Evolutionary conservation across 2,113 vertebrate species (phyloP).

Genomic region (Lophotis ruficrista): DNA sequence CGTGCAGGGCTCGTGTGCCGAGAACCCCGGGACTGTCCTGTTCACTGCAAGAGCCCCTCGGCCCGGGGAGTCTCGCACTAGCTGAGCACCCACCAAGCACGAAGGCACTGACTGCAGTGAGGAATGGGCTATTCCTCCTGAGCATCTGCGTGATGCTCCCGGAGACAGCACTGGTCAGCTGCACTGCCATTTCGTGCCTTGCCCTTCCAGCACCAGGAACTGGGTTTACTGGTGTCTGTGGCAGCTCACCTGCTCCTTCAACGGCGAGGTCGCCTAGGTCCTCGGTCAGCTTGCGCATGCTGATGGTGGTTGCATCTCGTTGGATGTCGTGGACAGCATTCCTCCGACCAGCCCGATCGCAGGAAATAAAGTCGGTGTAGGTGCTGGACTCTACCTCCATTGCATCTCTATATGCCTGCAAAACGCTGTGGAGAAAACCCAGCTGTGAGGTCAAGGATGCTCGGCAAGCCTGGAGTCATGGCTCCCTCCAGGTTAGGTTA

Average conservation of each 20-base stretch:
- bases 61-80: not conserved
- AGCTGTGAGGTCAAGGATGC: not conserved
- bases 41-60: not conserved
- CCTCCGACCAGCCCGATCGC: constrained; percentile 92
- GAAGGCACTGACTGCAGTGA: not conserved
- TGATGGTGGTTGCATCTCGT: constrained; percentile 75
- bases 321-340: constrained; percentile 94
- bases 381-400: constrained; percentile 96
- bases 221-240: not conserved
- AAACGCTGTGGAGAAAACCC: constrained; percentile 55
- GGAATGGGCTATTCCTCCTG: not conserved
- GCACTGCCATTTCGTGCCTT: fast-evolving
- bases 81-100: not conserved
- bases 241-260: constrained; percentile 71
- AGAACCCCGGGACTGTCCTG: not conserved
- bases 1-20: fast-evolving
- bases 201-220: not conserved
- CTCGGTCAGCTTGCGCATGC: constrained; percentile 86
- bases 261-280: constrained; percentile 79
- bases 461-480: fast-evolving
- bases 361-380: constrained; percentile 94
- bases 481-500: not conserved
- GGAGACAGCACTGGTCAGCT: not conserved
- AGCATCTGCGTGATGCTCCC: not conserved
- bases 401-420: constrained; percentile 81